Base-by-base conservation (phyloP, 2,113 vertebrate species). In the Rhinoptilus africanus region DNA sequence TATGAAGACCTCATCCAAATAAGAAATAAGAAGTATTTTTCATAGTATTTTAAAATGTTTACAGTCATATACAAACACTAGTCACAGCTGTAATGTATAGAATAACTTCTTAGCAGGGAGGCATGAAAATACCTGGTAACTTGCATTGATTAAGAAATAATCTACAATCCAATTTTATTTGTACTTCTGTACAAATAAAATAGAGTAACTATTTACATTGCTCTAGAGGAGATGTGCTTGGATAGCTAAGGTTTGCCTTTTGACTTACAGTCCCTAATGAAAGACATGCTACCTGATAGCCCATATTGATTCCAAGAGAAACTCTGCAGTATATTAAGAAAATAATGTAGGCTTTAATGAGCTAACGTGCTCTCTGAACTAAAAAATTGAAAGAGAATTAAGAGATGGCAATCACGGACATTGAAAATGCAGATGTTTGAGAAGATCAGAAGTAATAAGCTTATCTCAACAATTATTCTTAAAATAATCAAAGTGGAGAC, bases 301-400 rank as follows among this genome's bases (percentile, higher is more conserved):
- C 62, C 56, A 12, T 92, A 96, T 85, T 91, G 92, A 97, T 96
- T 91, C 81, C 54, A 68, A 43, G 62, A 88, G 88, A 93, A 95
- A 67, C 60, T 51, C 54, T 72, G 72, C 89, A 97, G 85, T 96
- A 97, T 93, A 93, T 91, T 88, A 93, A 93, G 79, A 93, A 97
- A 97, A 96, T 96, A 97, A 93, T 91, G 92, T 37, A 51, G 76
- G 59, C 75, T 89, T 96, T 97, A 94, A 88, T 94, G 89, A 97
- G 83, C 83, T 96, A 96, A 87, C 2, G 7, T 97, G 97, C 77
- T 96, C 94, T 96, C 96, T 95, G 95, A 96, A 97, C 67, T 96
- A 89, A 98, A 97, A 97, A 97, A 94, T 85, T 94, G 87, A 64
- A 97, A 94, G 93, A 96, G 94, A 96, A 92, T 96, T 97, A 98